Evolutionary conservation across 2,113 vertebrate genomes (phyloP).

Genomic region (Dipodomys ordii): DNA sequence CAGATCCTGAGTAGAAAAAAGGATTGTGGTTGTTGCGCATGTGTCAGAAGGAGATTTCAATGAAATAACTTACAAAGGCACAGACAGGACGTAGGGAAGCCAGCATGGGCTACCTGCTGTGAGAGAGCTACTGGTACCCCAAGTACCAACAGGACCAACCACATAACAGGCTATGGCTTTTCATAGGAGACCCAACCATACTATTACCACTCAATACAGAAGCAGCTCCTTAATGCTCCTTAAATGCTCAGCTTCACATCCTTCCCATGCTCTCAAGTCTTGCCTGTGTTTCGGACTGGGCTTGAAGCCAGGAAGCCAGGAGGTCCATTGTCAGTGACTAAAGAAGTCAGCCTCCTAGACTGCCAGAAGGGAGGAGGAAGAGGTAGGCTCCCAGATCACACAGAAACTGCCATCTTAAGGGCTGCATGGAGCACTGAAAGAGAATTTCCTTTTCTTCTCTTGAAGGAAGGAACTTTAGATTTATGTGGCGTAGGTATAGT

Average conservation of each 20-base stretch:
- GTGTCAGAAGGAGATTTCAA: neutral
- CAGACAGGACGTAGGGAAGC: neutral
- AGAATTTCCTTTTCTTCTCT: neutral
- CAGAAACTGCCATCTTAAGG: neutral
- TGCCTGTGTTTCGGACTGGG: neutral
- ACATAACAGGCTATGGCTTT: neutral
- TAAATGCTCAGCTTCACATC: neutral
- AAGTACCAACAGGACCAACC: neutral
- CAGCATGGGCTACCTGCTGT: neutral
- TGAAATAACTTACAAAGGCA: neutral
- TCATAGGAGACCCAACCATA: neutral
- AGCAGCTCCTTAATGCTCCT: neutral
- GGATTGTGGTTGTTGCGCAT: neutral
- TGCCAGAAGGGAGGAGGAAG: neutral
- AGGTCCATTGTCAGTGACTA: fast-evolving
- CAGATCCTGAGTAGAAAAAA: neutral
- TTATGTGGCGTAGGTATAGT: neutral
- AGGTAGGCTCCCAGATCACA: neutral
- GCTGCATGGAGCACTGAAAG: neutral
- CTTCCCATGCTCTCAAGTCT: neutral
- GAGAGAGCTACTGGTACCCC: neutral
- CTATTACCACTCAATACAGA: neutral
- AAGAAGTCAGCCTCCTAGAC: neutral
- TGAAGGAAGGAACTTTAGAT: neutral
- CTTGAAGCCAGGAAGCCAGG: neutral